Conservation (phyloP, 2,888 invertebrate species). For the Mesochorus sp. region DNA sequence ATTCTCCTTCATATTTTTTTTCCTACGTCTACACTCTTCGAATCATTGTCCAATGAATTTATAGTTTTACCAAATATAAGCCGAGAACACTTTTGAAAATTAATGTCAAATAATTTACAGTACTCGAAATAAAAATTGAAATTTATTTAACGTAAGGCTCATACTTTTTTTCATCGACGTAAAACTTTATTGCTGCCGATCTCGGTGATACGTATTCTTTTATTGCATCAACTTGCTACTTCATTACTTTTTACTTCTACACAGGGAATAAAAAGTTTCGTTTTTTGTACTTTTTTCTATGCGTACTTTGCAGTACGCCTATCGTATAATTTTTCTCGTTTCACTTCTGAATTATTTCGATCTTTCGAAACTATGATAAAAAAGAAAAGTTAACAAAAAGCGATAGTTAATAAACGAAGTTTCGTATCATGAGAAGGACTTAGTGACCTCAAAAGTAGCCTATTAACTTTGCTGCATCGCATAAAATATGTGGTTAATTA, state of each 20-base stretch:
- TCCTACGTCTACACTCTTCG: neutral
- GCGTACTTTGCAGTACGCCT: neutral
- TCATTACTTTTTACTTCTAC: neutral
- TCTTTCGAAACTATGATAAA: neutral
- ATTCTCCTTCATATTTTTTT: neutral
- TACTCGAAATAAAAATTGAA: too few species aligned
- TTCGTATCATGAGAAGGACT: neutral
- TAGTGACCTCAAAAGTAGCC: neutral
- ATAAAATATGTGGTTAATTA: neutral
- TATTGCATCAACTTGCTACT: neutral
- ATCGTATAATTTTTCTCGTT: neutral
- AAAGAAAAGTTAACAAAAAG: neutral
- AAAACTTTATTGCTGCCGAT: neutral
- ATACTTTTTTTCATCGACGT: neutral
- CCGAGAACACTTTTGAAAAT: too few species aligned
- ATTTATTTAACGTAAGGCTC: neutral
- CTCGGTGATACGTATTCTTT: neutral
- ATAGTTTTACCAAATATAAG: too few species aligned
- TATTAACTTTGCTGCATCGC: neutral
- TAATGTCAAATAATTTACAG: too few species aligned
- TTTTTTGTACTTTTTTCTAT: neutral
- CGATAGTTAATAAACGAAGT: neutral
- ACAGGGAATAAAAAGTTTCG: neutral
- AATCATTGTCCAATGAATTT: too few species aligned
- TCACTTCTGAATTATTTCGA: conserved; percentile 10